Conservation (phyloP, 1,140 invertebrate genomes). For the Ceratitis capitata region DNA sequence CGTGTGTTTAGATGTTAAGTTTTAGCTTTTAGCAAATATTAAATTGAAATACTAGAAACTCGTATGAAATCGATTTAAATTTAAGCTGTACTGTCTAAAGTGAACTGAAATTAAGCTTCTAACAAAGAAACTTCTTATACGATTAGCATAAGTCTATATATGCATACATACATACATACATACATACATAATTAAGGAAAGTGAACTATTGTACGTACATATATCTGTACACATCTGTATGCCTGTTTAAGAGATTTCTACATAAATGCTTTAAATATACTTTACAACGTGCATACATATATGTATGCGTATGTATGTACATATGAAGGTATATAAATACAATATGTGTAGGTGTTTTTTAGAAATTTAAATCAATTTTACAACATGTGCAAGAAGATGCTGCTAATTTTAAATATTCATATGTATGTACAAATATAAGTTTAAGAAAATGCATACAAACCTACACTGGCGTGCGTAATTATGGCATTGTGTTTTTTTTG, state of each 20-base stretch:
- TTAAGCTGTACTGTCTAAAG: not conserved
- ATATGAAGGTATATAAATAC: not conserved
- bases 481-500: too few species aligned
- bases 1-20: not conserved
- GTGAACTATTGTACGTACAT: too few species aligned
- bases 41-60: not conserved
- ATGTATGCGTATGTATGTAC: not conserved
- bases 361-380: not conserved
- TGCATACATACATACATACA: not conserved
- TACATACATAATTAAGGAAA: too few species aligned
- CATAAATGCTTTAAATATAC: not conserved
- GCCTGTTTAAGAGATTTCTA: not conserved
- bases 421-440: not conserved
- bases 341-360: slow-evolving; percentile 21
- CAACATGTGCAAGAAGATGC: not conserved
- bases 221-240: not conserved
- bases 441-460: not conserved
- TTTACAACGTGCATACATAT: not conserved
- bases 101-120: not conserved
- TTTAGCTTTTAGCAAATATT: not conserved
- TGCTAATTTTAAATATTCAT: not conserved
- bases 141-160: not conserved
- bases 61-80: not conserved
- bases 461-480: too few species aligned
- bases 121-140: not conserved